phyloP scores from a whole-genome alignment of 2,797 vertebrate genomes.

The Arctocebus calabarensis region DNA sequence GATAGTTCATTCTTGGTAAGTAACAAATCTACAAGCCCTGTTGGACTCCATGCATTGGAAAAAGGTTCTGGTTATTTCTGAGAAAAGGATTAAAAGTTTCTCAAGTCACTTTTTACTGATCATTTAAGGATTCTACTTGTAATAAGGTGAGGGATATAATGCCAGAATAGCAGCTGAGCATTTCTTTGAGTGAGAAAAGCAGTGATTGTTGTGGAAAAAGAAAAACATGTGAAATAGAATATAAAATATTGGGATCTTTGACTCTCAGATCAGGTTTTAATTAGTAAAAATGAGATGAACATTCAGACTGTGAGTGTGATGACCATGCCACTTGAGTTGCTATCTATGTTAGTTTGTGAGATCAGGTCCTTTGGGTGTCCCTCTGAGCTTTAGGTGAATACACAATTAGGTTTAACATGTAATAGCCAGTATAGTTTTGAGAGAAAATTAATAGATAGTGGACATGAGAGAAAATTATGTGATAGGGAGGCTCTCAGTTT shows the following conservation, averaged over 20 bases:
- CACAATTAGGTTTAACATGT: not conserved
- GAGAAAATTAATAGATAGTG: not conserved
- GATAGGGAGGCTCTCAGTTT: not conserved
- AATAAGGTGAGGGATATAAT: not conserved
- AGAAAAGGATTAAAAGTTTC: no score
- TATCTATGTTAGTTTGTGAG: not conserved
- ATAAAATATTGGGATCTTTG: not conserved
- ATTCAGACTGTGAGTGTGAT: not conserved
- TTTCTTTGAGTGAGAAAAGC: not conserved
- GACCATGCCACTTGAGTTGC: not conserved
- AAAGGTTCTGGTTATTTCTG: no score
- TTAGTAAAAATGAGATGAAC: not conserved
- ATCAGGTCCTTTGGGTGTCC: not conserved
- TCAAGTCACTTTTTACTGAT: not conserved
- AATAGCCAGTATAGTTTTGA: not conserved
- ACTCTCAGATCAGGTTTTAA: not conserved
- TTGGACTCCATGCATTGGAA: no score
- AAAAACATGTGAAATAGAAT: not conserved
- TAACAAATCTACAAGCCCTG: no score
- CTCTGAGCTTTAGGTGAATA: not conserved
- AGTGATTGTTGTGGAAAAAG: not conserved
- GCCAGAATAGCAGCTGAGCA: accelerated
- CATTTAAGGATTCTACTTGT: not conserved
- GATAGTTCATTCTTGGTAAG: no score
- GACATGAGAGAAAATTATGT: not conserved